phyloP scores from a whole-genome alignment of 2,888 invertebrate genomes.

The Aspidapion aeneum region DNA sequence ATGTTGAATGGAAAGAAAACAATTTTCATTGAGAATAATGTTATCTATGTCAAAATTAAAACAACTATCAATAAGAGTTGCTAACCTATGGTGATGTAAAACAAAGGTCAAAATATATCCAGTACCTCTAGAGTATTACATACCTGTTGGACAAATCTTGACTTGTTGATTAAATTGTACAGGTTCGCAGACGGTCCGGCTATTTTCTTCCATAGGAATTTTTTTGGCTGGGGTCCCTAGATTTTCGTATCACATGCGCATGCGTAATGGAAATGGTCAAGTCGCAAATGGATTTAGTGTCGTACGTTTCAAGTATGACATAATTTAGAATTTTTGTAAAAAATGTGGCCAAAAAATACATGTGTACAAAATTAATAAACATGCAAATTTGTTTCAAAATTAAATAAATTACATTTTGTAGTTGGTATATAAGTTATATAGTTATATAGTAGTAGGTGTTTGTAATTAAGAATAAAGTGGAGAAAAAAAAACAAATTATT shows the following conservation, averaged over 20 bases:
- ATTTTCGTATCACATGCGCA: slow-evolving; percentile 14
- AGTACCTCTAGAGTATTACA: neutral
- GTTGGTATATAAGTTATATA: too few relatives aligned
- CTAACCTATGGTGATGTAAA: too few relatives aligned
- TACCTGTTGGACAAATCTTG: slow-evolving; percentile 54
- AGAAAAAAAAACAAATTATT: neutral
- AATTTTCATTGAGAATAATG: too few relatives aligned
- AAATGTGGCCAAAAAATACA: neutral
- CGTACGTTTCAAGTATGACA: neutral
- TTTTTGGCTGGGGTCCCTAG: slow-evolving; percentile 39
- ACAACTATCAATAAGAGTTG: too few relatives aligned
- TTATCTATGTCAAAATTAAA: too few relatives aligned
- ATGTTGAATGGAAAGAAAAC: too few relatives aligned
- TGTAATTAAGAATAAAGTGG: neutral
- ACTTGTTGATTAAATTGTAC: slow-evolving; percentile 65
- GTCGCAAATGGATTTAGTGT: neutral
- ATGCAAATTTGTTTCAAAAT: neutral
- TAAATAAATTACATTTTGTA: neutral
- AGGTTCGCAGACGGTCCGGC: slow-evolving; percentile 61
- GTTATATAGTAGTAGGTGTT: neutral
- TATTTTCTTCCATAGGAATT: slow-evolving; percentile 65
- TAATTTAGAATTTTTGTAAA: neutral
- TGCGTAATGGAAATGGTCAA: neutral
- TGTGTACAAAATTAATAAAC: neutral
- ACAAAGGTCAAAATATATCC: too few relatives aligned